These are phyloP conservation scores for Eulemur coronatus DNA, from an alignment of 2,797 vertebrate species.

Conservation along the genomic window DNA sequence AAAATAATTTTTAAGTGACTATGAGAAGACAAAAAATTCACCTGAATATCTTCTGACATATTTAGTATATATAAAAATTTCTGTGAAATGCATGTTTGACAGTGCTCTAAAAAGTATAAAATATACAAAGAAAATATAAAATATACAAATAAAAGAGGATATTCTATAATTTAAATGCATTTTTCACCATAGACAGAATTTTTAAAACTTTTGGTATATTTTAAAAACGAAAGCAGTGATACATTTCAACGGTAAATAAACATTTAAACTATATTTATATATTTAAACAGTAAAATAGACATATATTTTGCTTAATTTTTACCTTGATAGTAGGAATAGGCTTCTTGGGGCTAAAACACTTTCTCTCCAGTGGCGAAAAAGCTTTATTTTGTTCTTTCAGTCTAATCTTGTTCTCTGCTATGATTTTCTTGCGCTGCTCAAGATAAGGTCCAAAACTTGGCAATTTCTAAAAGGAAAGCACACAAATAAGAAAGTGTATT, in stretches of 20 bases:
- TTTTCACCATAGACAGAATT: not conserved
- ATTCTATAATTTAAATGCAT: not conserved
- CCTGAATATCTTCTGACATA: not conserved
- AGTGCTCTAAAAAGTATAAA: not conserved
- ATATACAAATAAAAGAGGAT: not conserved
- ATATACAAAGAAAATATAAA: not conserved
- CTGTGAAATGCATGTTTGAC: not conserved
- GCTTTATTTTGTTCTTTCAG: constrained; percentile 67
- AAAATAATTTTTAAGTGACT: not conserved
- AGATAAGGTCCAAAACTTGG: constrained; percentile 91
- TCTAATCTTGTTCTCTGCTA: constrained; percentile 86
- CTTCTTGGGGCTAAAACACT: constrained; percentile 82
- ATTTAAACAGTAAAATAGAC: not conserved
- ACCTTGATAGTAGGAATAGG: constrained; percentile 88
- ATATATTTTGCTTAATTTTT: constrained; percentile 80
- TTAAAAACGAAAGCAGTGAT: not conserved
- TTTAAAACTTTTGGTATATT: not conserved
- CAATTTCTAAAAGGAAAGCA: constrained; percentile 83
- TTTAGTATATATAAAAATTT: not conserved
- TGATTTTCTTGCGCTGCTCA: constrained; percentile 86
- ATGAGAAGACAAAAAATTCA: not conserved
- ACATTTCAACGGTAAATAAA: not conserved
- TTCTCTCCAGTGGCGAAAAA: constrained; percentile 65
- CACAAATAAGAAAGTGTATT: constrained; percentile 29
- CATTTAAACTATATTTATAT: not conserved